Percentiles rank a stretch among this genome's conserved stretches.
These are phyloP conservation scores for Rhodeus uyekii DNA, from an alignment of 2,797 vertebrate genomes.

Conservation along the genomic window DNA sequence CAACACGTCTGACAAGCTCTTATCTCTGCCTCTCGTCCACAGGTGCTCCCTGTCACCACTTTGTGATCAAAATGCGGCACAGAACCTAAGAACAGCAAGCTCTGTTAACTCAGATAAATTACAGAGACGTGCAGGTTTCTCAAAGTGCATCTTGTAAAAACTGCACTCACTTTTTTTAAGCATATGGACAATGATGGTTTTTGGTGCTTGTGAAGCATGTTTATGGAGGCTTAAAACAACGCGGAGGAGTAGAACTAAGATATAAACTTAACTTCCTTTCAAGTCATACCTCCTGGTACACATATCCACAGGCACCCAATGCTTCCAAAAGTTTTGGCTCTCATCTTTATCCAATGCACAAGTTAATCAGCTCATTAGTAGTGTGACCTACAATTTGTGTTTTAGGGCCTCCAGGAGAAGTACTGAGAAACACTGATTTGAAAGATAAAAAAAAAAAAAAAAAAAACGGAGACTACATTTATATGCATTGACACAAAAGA, in stretches of 20 bases:
- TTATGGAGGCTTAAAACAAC: neutral
- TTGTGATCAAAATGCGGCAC: conserved; percentile 66
- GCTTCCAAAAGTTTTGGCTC: neutral
- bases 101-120: conserved; percentile 66
- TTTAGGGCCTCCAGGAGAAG: neutral
- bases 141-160: conserved; percentile 45
- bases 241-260: neutral
- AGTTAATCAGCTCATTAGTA: conserved; percentile 16
- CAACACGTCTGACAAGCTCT: conserved; percentile 55
- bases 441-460: neutral
- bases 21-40: conserved; percentile 64
- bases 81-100: conserved; percentile 49
- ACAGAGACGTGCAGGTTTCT: conserved; percentile 51
- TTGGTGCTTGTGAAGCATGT: neutral
- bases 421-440: neutral
- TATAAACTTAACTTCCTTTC: conserved; percentile 5
- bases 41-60: conserved; percentile 70
- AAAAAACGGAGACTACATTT: neutral
- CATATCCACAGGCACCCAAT: neutral
- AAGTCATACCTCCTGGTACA: conserved; percentile 7
- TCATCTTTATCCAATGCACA: neutral
- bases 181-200: conserved; percentile 2
- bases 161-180: conserved; percentile 13
- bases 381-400: neutral
- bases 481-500: neutral